These are phyloP conservation scores for Talpa occidentalis DNA, from an alignment of 2,113 vertebrate species.

Conservation along the genomic window DNA sequence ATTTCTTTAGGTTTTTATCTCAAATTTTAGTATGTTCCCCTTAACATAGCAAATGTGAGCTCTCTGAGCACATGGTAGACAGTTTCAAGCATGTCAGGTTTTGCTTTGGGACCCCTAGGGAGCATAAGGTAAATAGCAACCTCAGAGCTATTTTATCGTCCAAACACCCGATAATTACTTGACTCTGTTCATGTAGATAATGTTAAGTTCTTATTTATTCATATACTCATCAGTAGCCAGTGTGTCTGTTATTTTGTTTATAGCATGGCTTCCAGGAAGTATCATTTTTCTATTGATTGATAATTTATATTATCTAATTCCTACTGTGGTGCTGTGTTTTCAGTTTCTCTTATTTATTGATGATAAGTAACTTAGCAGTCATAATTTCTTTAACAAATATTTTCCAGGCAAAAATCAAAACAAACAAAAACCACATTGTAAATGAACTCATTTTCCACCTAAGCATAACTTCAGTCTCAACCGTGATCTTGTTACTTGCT, in stretches of 20 bases:
- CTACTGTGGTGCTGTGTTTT: background rate
- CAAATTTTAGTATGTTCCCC: background rate
- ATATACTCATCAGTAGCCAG: background rate
- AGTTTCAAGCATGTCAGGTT: background rate
- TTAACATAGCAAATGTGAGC: background rate
- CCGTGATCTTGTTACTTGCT: background rate
- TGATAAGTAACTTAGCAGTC: background rate
- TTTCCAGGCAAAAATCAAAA: background rate
- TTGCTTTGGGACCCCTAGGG: background rate
- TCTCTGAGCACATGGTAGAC: background rate
- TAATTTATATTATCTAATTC: background rate
- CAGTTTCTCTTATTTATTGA: conserved; percentile 15
- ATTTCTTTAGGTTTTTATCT: background rate
- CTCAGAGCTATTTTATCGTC: background rate
- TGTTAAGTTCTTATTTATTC: background rate
- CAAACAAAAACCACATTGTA: background rate
- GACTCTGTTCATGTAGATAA: background rate
- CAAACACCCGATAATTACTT: background rate
- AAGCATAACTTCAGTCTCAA: background rate
- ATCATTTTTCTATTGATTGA: background rate
- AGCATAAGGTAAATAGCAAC: background rate
- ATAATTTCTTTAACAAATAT: conserved; percentile 14
- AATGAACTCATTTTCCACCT: background rate
- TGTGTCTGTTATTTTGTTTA: background rate
- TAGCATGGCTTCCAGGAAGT: background rate